A percentile compares a stretch with the other conserved stretches of the same genome.
Conservation (phyloP, 2,888 invertebrate genomes). For the Pyrrhosoma nymphula region DNA sequence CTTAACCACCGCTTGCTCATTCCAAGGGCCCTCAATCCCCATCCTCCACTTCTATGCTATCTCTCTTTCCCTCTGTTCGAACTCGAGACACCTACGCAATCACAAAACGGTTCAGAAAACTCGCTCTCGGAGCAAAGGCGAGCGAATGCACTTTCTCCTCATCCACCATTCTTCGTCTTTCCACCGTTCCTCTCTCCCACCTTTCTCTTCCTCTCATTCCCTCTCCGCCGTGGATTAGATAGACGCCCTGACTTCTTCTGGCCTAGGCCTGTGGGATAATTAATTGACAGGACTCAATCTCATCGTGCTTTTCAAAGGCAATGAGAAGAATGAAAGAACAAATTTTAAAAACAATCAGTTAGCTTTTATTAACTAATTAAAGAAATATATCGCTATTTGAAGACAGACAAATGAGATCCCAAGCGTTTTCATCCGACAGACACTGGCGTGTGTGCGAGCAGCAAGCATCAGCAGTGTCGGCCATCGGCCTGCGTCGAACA, state of each 20-base stretch:
- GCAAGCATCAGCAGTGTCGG: too few relatives aligned
- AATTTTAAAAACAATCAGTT: too few relatives aligned
- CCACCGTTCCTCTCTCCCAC: neutral
- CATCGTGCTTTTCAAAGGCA: too few relatives aligned
- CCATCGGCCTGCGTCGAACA: too few relatives aligned
- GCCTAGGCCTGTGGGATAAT: too few relatives aligned
- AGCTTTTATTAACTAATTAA: too few relatives aligned
- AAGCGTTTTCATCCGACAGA: too few relatives aligned
- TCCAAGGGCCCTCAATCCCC: neutral
- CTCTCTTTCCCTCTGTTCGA: neutral
- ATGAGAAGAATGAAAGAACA: too few relatives aligned
- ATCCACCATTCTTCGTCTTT: neutral
- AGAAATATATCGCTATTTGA: too few relatives aligned
- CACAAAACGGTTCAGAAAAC: neutral
- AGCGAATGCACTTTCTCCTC: constrained; percentile 17
- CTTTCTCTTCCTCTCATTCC: neutral
- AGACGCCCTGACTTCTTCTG: neutral
- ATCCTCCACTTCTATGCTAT: neutral
- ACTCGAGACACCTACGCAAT: neutral
- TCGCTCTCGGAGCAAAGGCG: neutral
- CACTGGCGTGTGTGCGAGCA: too few relatives aligned
- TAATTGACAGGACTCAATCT: too few relatives aligned
- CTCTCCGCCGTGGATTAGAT: neutral
- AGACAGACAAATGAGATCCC: too few relatives aligned
- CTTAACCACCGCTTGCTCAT: neutral